Evolutionary conservation across 2,113 vertebrate genomes (phyloP), one percentile per base, ranked within the genome.

Genomic region (Piaya cayana): DNA sequence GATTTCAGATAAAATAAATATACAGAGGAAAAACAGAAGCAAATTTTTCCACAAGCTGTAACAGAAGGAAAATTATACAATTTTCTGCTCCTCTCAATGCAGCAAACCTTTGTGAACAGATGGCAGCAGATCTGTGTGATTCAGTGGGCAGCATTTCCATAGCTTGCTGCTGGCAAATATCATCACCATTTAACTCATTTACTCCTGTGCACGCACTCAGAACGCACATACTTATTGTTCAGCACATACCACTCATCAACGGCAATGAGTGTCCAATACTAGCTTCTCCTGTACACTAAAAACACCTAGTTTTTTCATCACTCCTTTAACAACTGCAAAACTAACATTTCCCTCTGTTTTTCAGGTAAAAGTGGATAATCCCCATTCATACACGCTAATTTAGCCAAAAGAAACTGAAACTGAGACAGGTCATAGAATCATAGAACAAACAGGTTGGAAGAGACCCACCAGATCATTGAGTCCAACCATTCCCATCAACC

Each of bases 61-160:
- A 70, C 56, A 71, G 43, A 81, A 37, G n/a, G 32, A 68, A 82
- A 88, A 71, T 45, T 10, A 86, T 70, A 56, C 23, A 15, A 56
- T 81, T 83, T 90, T 88, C 45, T 89, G 70, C 29, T 74, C 47
- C 52, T 77, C 84, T 63, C 47, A 74, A 25, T 21, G 47, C 50
- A 85, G 67, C 86, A 89, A 92, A 34, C 53, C 64, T 83, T 71
- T 77, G 55, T 45, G 81, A 97, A 92, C 96, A 97, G 96, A 96
- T 96, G 96, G 96, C 2, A 79, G 76, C 52, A 91, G 64, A 80
- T 93, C 43, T 56, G 71, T 56, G 78, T 49, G 91, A 93, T 85
- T 74, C 78, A 95, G 93, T 96, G 89, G 96, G 96, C 92, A 95
- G 92, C 50, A 87, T 87, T 85, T 96, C 84, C 95, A 89, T 92